These are phyloP conservation scores for Cirrhinus mrigala DNA, from an alignment of 2,797 vertebrate species.

Conservation along the genomic window DNA sequence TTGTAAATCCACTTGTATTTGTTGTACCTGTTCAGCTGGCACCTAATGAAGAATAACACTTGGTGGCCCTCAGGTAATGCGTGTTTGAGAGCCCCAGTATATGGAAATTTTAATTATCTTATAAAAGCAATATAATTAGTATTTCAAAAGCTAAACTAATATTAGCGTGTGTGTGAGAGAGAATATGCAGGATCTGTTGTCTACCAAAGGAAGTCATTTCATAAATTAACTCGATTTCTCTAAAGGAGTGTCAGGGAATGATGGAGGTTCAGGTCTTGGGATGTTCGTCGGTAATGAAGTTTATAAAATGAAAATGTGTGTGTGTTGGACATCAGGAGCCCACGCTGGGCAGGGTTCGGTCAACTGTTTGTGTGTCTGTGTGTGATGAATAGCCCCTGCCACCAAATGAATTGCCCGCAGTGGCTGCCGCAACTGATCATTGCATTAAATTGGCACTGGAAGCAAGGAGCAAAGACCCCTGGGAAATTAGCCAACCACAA, in stretches of 20 bases:
- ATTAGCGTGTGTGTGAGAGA: neutral
- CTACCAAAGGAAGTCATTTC: constrained; percentile 22
- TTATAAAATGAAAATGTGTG: constrained; percentile 49
- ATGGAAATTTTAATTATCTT: neutral
- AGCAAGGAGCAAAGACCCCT: constrained; percentile 48
- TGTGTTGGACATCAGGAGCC: constrained; percentile 27
- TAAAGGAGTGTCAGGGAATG: constrained; percentile 27
- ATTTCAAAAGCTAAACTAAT: neutral
- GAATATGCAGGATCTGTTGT: neutral
- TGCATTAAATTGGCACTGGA: constrained; percentile 55
- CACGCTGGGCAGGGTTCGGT: constrained; percentile 28
- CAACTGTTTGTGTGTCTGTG: constrained; percentile 37
- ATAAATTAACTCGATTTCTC: constrained; percentile 34
- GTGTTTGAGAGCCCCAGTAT: neutral
- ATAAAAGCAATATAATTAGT: neutral
- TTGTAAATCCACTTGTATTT: constrained; percentile 2
- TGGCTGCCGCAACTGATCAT: constrained; percentile 60
- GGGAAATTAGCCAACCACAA: constrained; percentile 55
- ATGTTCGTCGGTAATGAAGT: constrained; percentile 36
- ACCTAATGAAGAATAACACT: neutral
- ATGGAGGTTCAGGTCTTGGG: constrained; percentile 30
- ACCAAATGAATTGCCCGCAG: constrained; percentile 57
- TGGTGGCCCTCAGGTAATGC: neutral
- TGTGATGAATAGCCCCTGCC: constrained; percentile 61
- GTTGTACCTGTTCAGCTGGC: neutral